Conservation (phyloP, 1,140 invertebrate species). For the Plutomurus gul region DNA sequence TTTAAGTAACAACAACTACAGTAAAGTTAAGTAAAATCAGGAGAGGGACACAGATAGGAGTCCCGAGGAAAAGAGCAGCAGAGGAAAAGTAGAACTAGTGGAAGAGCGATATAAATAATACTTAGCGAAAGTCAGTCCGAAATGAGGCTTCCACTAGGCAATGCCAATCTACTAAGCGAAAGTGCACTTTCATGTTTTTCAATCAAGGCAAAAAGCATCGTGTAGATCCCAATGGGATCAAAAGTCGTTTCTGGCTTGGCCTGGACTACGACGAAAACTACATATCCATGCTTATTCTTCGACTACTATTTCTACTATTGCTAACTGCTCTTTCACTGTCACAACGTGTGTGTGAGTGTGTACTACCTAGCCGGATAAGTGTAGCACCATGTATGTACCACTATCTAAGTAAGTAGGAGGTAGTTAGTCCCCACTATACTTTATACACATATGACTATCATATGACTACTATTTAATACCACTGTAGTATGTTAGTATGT, state of each 20-base stretch:
- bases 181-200: conserved; percentile 52
- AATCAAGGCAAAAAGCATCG: conserved; percentile 51
- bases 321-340: not conserved
- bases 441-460: not conserved
- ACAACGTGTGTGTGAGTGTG: too few relatives aligned
- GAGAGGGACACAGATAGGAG: not conserved
- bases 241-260: conserved; percentile 38
- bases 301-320: not conserved
- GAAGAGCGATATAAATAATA: conserved; percentile 44
- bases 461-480: not conserved
- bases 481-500: too few relatives aligned
- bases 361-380: too few relatives aligned
- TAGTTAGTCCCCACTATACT: too few relatives aligned
- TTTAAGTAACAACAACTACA: conserved; percentile 30
- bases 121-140: conserved; percentile 45
- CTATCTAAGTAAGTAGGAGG: too few relatives aligned
- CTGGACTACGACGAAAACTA: not conserved
- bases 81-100: conserved; percentile 30
- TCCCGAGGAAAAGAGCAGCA: conserved; percentile 7
- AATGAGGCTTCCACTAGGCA: too few relatives aligned
- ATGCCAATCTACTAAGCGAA: conserved; percentile 45
- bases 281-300: not conserved
- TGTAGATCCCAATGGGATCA: conserved; percentile 44
- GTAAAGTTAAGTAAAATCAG: conserved; percentile 27
- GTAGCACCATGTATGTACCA: too few relatives aligned